Evolutionary conservation across 2,113 vertebrate species (phyloP), one percentile per base, ranked within the genome.

Genomic region (Sinocyclocheilus anshuiensis): DNA sequence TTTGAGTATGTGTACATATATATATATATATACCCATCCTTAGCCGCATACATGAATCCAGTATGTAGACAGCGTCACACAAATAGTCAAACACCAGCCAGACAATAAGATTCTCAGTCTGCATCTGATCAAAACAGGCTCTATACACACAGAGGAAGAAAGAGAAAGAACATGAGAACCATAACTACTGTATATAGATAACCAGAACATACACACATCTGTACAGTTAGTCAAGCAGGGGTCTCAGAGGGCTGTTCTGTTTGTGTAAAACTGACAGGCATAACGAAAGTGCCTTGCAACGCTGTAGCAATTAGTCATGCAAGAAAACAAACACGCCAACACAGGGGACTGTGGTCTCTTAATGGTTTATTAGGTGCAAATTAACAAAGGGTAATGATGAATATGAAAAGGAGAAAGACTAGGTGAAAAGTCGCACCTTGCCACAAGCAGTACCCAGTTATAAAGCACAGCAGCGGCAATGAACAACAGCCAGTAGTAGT

Each of bases 11-110:
- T 78, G 61, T 59, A 29, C 29, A n/a, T n/a, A 29, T 39, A 48
- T 15, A 22, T 36, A 4, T 79, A 1, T n/a, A 26, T 69, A 93
- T 89, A 99, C 98, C 98, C 95, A 97, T 99, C 75, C 91, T 94
- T 83, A 98, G 92, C 71, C 96, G 94, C 65, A 99, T 94, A 71
- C 94, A 92, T 1, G 96, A 94, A 90, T 99, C 98, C 76, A 93
- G 88, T 0, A 97, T 42, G 89, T 99, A 99, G 87, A 99, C 82
- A 11, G 84, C 11, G 3, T 99, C 98, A 0, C 96, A 96, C 84
- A 96, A 26, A 78, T 98, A 99, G 92, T 99, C 98, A 81, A 98
- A 48, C 86, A 96, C 95, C 91, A 99, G 90, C 98, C 98, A 99
- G 81, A 96, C 94, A 90, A 96, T 88, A 81, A 94, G 93, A 71